Base-by-base conservation (phyloP, 2,888 invertebrate species). In the Napeogenes sylphis region DNA sequence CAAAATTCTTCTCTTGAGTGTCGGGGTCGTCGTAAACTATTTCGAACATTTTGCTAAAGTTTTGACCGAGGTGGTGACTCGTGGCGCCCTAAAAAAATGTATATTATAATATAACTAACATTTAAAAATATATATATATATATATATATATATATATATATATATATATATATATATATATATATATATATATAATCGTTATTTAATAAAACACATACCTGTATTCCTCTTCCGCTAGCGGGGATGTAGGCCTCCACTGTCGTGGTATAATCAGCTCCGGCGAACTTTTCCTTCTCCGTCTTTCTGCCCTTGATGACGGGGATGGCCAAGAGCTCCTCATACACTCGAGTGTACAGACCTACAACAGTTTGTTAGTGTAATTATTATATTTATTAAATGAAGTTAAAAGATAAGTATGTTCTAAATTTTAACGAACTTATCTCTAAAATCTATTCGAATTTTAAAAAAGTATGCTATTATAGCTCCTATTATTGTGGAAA, bases 41-140 rank as follows among this genome's bases (percentile, higher is more conserved):
- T 73, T 99, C 98, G 87, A 99, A 99, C 98, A 99, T 99, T 89
- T 97, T 98, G 0, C 99, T 98, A 90, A 99, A 99, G 90, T 99
- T 99, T 88, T 99, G 99, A 0, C 99, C 99, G 61, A 99, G 90
- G 85, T 99, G 98, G 87, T 99, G 99, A 61, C 99, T 99, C 0
- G 99, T 99, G 0, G 95, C 99, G 4, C 98, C 99, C 92, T 95
- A 14, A n/a, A 12, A 38, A 12, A 3, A 38, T 4, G 13, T 32
- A 45, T 30, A 53, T 45, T 21, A 10, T 14, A 45, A 14, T 12
- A 30, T 30, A 30, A 51, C 51, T 30, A 51, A 30, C 10, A 30
- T 10, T 4, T 21, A 21, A 30, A 12, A 3, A 12, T n/a, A 51
- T 30, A n/a, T 30, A 30, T 6, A 3, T 30, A 30, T 30, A 51